A percentile compares a stretch with the other conserved stretches of the same genome.
These are phyloP conservation scores for Cephus rjabovi DNA, from an alignment of 2,888 invertebrate species.

Conservation along the genomic window DNA sequence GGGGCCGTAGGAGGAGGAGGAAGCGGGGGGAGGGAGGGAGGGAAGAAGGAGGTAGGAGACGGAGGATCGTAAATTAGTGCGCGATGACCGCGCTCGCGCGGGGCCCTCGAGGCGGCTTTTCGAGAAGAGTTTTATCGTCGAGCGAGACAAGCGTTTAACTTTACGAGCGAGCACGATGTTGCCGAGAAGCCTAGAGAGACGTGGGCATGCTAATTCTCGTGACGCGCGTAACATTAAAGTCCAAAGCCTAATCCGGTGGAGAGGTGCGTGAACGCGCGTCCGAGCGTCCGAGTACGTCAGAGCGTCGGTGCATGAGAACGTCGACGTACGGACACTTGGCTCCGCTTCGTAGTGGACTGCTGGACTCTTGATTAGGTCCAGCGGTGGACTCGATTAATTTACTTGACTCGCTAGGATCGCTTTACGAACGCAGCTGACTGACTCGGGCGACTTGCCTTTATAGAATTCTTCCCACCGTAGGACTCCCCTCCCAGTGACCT, in stretches of 20 bases:
- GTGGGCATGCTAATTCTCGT: conserved; percentile 55
- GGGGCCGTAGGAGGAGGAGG: background rate
- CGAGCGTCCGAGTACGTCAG: conserved; percentile 21
- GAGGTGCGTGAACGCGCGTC: conserved; percentile 39
- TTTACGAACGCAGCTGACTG: background rate
- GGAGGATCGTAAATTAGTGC: conserved; percentile 59
- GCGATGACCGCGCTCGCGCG: conserved; percentile 25
- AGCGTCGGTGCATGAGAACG: background rate
- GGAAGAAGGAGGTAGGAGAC: background rate
- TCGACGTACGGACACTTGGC: no score
- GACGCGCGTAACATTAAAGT: conserved; percentile 57
- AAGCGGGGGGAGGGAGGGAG: no score
- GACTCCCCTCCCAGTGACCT: background rate
- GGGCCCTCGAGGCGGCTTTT: conserved; percentile 41
- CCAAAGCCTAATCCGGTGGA: conserved; percentile 53
- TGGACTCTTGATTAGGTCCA: background rate
- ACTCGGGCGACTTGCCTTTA: background rate
- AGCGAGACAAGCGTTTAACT: conserved; percentile 61
- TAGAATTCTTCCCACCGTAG: background rate
- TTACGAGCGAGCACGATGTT: conserved; percentile 56
- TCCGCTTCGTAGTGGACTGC: no score
- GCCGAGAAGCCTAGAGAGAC: conserved; percentile 30
- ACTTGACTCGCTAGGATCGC: background rate
- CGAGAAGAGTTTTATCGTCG: conserved; percentile 53
- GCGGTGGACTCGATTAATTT: background rate